Evolutionary conservation across 2,113 vertebrate genomes (phyloP).

Genomic region (Hippolais icterina): DNA sequence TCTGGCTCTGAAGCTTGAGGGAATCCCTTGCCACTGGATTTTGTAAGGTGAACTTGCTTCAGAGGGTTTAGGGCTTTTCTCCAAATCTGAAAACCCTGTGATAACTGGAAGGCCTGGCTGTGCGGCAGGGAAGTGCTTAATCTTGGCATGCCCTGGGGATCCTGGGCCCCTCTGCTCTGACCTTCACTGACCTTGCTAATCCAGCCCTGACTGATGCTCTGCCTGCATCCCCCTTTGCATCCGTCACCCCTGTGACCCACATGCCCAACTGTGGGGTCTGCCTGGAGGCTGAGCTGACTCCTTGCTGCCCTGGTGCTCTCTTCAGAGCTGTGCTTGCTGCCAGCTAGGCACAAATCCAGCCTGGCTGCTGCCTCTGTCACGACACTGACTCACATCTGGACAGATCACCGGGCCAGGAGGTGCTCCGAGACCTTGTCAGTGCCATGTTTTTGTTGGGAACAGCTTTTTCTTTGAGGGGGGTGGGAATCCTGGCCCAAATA

Average conservation of each 20-base stretch:
- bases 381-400: not conserved
- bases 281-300: accelerated
- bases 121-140: not conserved
- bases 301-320: not conserved
- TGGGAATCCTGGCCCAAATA: not conserved
- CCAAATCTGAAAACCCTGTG: not conserved
- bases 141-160: not conserved
- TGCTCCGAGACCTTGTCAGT: accelerated
- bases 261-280: not conserved
- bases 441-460: accelerated
- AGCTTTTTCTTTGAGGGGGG: not conserved
- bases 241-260: not conserved
- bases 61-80: not conserved
- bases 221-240: not conserved
- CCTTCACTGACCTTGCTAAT: not conserved
- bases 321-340: not conserved
- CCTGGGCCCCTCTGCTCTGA: not conserved
- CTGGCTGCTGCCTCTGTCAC: not conserved
- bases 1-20: not conserved
- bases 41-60: not conserved
- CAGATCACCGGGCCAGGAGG: not conserved
- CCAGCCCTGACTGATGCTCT: not conserved
- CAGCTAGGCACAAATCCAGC: not conserved
- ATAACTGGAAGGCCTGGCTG: not conserved
- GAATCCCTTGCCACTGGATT: not conserved